phyloP scores from a whole-genome alignment of 1,140 invertebrate species.

The Campoletis sonorensis region DNA sequence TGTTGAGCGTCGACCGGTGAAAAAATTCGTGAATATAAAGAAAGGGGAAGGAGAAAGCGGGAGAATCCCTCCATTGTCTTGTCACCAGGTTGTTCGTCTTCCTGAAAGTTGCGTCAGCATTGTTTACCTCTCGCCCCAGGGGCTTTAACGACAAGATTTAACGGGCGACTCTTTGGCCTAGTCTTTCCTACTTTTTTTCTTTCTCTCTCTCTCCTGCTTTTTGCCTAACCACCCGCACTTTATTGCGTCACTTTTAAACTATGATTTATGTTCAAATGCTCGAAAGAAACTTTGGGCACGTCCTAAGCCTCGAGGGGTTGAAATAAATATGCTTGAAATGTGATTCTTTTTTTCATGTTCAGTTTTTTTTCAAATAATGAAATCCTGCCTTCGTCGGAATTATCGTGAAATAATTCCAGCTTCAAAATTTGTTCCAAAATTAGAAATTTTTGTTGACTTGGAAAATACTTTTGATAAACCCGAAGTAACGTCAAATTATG shows the following conservation, averaged over 20 bases:
- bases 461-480: no score
- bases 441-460: no score
- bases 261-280: no score
- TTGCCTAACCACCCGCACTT: background rate
- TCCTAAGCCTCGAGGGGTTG: background rate
- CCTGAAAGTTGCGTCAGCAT: slow-evolving; percentile 64
- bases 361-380: background rate
- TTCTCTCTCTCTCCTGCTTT: background rate
- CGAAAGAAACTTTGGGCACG: background rate
- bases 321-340: background rate
- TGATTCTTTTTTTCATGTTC: background rate
- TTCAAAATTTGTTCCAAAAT: no score
- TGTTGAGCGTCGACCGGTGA: slow-evolving; percentile 26
- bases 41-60: slow-evolving; percentile 46
- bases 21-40: slow-evolving; percentile 53
- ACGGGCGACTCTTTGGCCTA: slow-evolving; percentile 22
- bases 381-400: no score
- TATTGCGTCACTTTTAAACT: slow-evolving; percentile 12
- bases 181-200: background rate
- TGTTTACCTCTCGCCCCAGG: slow-evolving; percentile 58
- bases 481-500: no score
- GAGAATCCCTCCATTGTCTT: slow-evolving; percentile 65
- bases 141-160: slow-evolving; percentile 7
- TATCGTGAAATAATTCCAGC: no score
- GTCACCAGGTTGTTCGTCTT: slow-evolving; percentile 62